Base-by-base conservation (phyloP, 2,888 invertebrate species). In the Colostygia pectinataria region DNA sequence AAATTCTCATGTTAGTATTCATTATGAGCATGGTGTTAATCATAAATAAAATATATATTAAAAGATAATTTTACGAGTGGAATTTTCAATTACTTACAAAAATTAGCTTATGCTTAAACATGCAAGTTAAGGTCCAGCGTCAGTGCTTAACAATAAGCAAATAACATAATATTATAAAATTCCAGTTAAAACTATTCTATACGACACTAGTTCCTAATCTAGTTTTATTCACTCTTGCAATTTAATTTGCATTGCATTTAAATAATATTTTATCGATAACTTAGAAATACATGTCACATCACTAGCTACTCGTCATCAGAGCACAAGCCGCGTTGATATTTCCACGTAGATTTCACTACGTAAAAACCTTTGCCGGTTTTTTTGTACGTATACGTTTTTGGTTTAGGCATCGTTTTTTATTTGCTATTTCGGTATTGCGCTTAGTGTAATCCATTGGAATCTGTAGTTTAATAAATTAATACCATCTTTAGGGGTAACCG, bases 321-420 rank as follows among this genome's bases (percentile, higher is more conserved):
- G 83, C 74, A 77, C 77, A 78, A 78, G 81, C 77, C 75, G 76
- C 82, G 83, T 81, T 86, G 89, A 88, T 88, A 87, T 89, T 87
- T 88, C 83, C 85, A 87, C 87, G 87, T 87, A 86, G 87, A 88
- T 88, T 89, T 88, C 79, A 84, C 85, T 86, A 78, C 78, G 85
- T 87, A 83, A 87, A n/a, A 87, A 85, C 84, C 86, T 83, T 83
- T 77, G 70, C 77, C 74, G 76, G 83, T 86, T 86, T 87, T 87
- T 87, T 83, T 83, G 20, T 20, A 20, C 5, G 80, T 85, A 78
- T 79, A 83, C 76, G 78, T 80, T 86, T 84, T 83, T 73, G 80
- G 81, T 80, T 74, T 71, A 74, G 76, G 74, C 77, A 79, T 83
- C 79, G n/a, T 78, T 75, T 80, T 83, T 80, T 86, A 80, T 82